A percentile compares a stretch with the other conserved stretches of the same genome.
phyloP scores from a whole-genome alignment of 2,113 vertebrate species.

The Buteo buteo region DNA sequence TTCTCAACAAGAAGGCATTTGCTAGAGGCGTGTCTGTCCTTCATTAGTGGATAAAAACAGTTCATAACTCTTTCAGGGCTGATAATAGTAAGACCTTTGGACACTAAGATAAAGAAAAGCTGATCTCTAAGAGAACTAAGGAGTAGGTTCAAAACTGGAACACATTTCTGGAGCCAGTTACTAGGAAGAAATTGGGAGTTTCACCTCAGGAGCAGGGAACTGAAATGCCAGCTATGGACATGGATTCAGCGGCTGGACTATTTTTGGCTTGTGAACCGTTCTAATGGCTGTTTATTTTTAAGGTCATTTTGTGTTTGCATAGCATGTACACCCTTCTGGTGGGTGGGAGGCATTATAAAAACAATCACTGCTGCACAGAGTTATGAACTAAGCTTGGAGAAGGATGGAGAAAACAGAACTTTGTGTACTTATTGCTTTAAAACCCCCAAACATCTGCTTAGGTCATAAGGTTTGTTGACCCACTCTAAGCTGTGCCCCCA shows the following conservation, averaged over 20 bases:
- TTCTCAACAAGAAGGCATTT: background rate
- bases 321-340: constrained; percentile 38
- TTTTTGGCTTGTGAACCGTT: background rate
- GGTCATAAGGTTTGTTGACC: constrained; percentile 26
- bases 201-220: background rate
- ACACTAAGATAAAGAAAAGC: background rate
- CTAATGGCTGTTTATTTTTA: constrained; percentile 23
- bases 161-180: background rate
- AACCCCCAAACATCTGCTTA: constrained; percentile 33
- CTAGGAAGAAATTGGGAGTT: background rate
- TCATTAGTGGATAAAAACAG: background rate
- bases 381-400: background rate
- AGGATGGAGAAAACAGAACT: constrained; percentile 32
- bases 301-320: constrained; percentile 38
- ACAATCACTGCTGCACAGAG: background rate
- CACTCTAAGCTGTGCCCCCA: background rate
- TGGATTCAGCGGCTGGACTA: background rate
- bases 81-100: background rate
- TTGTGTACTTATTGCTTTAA: background rate
- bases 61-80: background rate
- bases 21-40: background rate
- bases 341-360: constrained; percentile 21
- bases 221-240: background rate
- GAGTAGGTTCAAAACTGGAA: background rate
- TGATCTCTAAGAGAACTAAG: background rate